Conservation (phyloP, 2,797 vertebrate genomes). For the Hoplostethus atlanticus region DNA sequence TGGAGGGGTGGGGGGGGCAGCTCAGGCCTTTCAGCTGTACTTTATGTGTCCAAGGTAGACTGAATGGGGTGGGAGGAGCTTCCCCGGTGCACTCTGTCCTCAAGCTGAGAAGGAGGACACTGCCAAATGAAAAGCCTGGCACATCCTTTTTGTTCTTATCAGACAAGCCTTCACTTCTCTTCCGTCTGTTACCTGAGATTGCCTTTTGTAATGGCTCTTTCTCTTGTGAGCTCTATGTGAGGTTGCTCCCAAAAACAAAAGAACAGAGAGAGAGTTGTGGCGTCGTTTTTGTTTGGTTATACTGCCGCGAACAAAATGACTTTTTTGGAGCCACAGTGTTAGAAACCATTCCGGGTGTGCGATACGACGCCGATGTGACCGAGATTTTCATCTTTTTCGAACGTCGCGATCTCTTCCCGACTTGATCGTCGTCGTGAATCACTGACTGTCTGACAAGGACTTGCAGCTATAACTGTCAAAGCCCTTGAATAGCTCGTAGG, state of each 20-base stretch:
- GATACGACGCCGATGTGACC: too few species aligned
- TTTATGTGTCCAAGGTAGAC: constrained; percentile 34
- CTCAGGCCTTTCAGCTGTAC: constrained; percentile 21
- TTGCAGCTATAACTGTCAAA: constrained; percentile 45
- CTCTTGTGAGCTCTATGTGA: constrained; percentile 14
- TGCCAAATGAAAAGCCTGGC: not conserved
- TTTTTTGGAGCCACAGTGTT: too few species aligned
- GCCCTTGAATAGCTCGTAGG: constrained; percentile 18
- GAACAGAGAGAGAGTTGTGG: not conserved
- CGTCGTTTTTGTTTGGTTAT: not conserved
- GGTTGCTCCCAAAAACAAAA: not conserved
- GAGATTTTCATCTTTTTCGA: not conserved
- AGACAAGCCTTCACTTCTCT: constrained; percentile 13
- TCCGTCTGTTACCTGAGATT: constrained; percentile 30
- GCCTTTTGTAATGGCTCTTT: constrained; percentile 23
- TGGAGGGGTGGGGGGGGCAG: not conserved
- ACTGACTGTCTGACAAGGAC: constrained; percentile 43
- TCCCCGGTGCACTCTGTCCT: constrained; percentile 7
- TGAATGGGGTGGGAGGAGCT: constrained; percentile 24
- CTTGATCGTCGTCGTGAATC: not conserved
- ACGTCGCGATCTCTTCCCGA: not conserved
- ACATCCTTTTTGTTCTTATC: constrained; percentile 41
- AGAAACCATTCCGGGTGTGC: too few species aligned
- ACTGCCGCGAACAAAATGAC: too few species aligned
- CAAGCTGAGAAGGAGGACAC: constrained; percentile 30